These are phyloP conservation scores for Eupeodes latifasciatus DNA, from an alignment of 2,888 invertebrate species.

Conservation along the genomic window DNA sequence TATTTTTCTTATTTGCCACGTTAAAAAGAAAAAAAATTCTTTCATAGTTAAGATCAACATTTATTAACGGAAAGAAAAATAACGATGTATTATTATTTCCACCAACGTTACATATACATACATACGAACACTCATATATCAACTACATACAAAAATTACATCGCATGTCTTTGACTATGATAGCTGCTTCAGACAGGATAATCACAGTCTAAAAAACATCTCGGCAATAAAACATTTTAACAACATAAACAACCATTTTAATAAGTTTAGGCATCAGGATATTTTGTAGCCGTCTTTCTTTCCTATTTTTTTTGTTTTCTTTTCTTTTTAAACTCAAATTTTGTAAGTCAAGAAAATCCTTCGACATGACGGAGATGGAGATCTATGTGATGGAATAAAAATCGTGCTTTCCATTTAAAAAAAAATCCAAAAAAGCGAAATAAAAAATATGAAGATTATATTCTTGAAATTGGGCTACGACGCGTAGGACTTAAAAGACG, in stretches of 20 bases:
- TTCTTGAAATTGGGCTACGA: background rate
- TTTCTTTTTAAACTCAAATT: conserved; percentile 29
- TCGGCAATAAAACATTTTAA: conserved; percentile 69
- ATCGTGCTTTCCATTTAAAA: conserved; percentile 19
- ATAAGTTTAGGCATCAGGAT: conserved; percentile 17
- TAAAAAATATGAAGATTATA: conserved; percentile 48
- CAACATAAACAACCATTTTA: conserved; percentile 48
- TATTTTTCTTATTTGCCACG: no score
- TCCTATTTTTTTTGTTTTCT: background rate
- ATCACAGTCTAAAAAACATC: conserved; percentile 50
- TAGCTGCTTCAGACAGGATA: conserved; percentile 14
- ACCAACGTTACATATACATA: no score
- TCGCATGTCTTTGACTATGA: conserved; percentile 4
- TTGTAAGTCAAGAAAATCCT: conserved; percentile 23
- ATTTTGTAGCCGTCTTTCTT: background rate
- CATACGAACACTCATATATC: no score
- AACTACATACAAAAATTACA: background rate
- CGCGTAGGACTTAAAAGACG: background rate
- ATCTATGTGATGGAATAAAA: conserved; percentile 7
- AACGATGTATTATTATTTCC: no score
- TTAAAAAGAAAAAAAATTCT: no score
- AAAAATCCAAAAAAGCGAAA: background rate
- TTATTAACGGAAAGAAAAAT: no score
- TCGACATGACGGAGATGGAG: conserved; percentile 30
- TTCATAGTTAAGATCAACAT: no score